Percentiles rank a stretch among this genome's conserved stretches.
phyloP scores from a whole-genome alignment of 2,797 vertebrate genomes.

The Cygnus olor region DNA sequence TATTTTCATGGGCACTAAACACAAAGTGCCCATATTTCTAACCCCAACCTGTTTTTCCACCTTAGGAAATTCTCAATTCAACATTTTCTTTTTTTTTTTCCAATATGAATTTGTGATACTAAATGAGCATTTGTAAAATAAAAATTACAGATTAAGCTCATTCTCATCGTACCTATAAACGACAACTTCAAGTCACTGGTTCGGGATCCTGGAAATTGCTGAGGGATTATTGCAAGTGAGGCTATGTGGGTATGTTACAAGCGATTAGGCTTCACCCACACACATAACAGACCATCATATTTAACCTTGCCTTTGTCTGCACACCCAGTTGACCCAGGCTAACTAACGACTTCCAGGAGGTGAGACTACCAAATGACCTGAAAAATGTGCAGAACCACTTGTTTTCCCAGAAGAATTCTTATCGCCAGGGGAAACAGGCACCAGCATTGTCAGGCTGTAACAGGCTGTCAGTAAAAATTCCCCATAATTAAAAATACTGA shows the following conservation, averaged over 20 bases:
- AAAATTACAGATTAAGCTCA: background rate
- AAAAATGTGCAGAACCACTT: background rate
- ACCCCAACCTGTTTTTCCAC: background rate
- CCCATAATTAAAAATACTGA: background rate
- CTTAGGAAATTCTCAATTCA: background rate
- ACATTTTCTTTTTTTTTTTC: background rate
- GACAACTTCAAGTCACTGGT: background rate
- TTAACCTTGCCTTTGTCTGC: background rate
- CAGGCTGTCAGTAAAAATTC: background rate
- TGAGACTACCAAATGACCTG: background rate
- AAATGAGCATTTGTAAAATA: background rate
- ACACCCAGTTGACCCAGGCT: background rate
- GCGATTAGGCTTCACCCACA: background rate
- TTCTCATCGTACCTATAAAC: background rate
- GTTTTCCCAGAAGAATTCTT: accelerated
- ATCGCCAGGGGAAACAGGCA: background rate
- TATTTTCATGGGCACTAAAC: background rate
- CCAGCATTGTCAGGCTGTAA: background rate
- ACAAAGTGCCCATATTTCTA: background rate
- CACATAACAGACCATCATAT: background rate
- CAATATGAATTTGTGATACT: background rate
- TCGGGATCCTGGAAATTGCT: background rate
- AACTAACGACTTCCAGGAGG: background rate
- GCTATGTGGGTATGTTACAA: background rate
- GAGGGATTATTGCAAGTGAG: background rate